A percentile compares a stretch with the other conserved stretches of the same genome.
These are phyloP conservation scores for Delia radicum DNA, from an alignment of 1,140 invertebrate species.

Conservation along the genomic window DNA sequence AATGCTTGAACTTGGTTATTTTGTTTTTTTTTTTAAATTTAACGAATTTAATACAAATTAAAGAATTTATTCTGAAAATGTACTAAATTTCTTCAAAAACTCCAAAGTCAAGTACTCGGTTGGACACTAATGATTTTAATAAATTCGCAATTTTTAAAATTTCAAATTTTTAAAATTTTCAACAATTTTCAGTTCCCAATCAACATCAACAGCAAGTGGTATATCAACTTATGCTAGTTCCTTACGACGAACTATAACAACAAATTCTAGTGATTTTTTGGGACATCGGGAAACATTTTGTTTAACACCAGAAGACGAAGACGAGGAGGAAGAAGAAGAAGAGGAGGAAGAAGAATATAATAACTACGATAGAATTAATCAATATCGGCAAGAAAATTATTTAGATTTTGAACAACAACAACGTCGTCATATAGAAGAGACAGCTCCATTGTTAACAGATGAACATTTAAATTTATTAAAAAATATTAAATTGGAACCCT, in stretches of 20 bases:
- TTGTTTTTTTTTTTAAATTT: too few relatives aligned
- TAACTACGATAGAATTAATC: background rate
- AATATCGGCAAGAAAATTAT: background rate
- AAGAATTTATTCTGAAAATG: too few relatives aligned
- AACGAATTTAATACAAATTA: too few relatives aligned
- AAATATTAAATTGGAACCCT: constrained; percentile 28
- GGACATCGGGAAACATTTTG: constrained; percentile 55
- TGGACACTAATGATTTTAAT: too few relatives aligned
- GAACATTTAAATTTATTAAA: constrained; percentile 23
- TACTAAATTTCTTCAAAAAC: too few relatives aligned
- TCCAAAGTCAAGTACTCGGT: too few relatives aligned
- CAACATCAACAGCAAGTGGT: constrained; percentile 53
- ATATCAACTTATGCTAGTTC: constrained; percentile 55
- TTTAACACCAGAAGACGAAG: constrained; percentile 48
- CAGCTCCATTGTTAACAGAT: background rate
- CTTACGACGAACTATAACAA: constrained; percentile 51
- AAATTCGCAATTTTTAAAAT: too few relatives aligned
- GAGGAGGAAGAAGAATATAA: constrained; percentile 11
- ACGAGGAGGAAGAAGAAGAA: constrained; percentile 38
- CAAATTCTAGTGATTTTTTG: constrained; percentile 55
- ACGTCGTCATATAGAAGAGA: background rate
- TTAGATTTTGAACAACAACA: background rate
- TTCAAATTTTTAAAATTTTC: too few relatives aligned
- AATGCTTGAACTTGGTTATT: too few relatives aligned
- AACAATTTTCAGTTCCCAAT: constrained; percentile 55